Evolutionary conservation across 2,113 vertebrate genomes (phyloP).

Genomic region (Lepisosteus oculatus): DNA sequence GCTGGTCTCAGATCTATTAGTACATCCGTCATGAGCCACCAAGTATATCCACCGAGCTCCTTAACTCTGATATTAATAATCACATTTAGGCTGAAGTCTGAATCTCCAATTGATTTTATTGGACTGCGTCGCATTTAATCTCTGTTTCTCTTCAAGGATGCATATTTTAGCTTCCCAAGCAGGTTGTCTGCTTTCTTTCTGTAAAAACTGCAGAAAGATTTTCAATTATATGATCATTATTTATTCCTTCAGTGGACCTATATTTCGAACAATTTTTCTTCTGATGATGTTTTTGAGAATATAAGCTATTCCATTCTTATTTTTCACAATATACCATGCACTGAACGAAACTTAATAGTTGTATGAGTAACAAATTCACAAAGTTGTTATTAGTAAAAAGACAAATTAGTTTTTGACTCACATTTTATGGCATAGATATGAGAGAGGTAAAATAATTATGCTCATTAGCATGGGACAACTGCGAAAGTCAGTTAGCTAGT

Average conservation of each 20-base stretch:
- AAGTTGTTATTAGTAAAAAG: too few relatives aligned
- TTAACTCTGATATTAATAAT: neutral
- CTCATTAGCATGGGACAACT: too few relatives aligned
- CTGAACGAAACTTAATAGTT: too few relatives aligned
- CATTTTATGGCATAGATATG: too few relatives aligned
- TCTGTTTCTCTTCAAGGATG: neutral
- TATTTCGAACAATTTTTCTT: neutral
- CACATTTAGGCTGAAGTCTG: neutral
- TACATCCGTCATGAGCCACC: too few relatives aligned
- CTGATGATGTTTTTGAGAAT: neutral
- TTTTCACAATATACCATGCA: too few relatives aligned
- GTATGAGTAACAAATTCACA: too few relatives aligned
- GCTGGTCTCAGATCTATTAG: too few relatives aligned
- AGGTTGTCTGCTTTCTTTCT: neutral
- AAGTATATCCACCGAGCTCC: neutral
- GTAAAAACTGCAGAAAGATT: neutral
- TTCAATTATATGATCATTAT: neutral
- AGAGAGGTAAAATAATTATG: too few relatives aligned
- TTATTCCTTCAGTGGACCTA: neutral
- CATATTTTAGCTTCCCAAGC: slow-evolving; percentile 2
- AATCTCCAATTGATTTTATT: neutral
- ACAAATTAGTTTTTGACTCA: too few relatives aligned
- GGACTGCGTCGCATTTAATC: neutral
- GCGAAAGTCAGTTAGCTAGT: too few relatives aligned
- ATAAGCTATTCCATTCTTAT: too few relatives aligned